Evolutionary conservation across 2,113 vertebrate species (phyloP), one percentile per base, ranked within the genome.

Genomic region (Paradisaea rubra): DNA sequence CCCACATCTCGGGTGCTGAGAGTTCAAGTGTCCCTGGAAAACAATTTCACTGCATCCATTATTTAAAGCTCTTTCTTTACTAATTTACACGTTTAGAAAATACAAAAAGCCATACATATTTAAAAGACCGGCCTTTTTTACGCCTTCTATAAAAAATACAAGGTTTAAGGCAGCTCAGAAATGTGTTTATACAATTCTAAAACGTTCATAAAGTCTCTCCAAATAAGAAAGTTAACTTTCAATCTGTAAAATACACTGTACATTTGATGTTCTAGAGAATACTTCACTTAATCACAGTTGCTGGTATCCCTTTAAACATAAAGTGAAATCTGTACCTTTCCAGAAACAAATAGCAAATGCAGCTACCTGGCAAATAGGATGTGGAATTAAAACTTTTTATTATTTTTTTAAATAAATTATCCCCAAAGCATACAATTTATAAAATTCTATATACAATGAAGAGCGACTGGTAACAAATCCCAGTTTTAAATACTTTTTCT

Each of bases 161-260:
- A 98, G 95, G 98, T 98, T 98, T 98, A 98, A 99, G 99, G 98
- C 99, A 98, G 97, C 97, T 98, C 98, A 98, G 98, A 98, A 99
- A 98, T 98, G 98, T 94, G 82, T 98, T 98, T 98, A 98, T 97
- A 99, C 98, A 98, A 97, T 98, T 98, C 98, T 99, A 98, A 96
- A 98, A 97, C 66, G 97, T 98, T 97, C 98, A 99, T 99, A 99
- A 98, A 98, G 98, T 98, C 97, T 99, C 98, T 98, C 97, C 95
- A 97, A 98, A 98, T 98, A 99, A 97, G 97, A 98, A 98, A 98
- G 96, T 97, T 98, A 97, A 99, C 97, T 98, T 98, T 98, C 92
- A 97, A 98, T 98, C 98, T 99, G 98, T 98, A 98, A 99, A 97
- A 98, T 98, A 99, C 97, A 99, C 98, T 98, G 97, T 99, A 99